phyloP scores from a whole-genome alignment of 2,888 invertebrate genomes.

The Caenorhabditis sp. region DNA sequence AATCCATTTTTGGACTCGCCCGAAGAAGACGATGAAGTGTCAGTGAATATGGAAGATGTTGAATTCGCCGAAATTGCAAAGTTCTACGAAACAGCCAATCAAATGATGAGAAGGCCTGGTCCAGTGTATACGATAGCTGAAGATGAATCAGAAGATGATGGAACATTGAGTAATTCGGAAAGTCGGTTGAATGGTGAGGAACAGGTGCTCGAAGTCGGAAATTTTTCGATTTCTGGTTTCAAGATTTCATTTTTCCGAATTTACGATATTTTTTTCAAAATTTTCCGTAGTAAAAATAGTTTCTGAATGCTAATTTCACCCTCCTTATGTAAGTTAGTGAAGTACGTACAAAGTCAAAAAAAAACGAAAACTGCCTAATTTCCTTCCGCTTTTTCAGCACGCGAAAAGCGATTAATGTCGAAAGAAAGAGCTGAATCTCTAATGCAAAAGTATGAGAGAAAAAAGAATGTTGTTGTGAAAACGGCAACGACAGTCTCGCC shows the following conservation, averaged over 20 bases:
- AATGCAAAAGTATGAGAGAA: slow-evolving; percentile 29
- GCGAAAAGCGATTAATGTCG: slow-evolving; percentile 41
- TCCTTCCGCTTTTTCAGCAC: slow-evolving; percentile 26
- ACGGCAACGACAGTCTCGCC: slow-evolving; percentile 1
- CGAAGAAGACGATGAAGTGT: slow-evolving; percentile 62
- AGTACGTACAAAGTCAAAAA: no score
- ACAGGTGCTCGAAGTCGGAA: not conserved
- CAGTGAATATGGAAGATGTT: slow-evolving; percentile 59
- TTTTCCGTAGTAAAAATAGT: no score
- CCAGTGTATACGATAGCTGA: slow-evolving; percentile 71
- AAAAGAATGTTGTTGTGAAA: slow-evolving; percentile 18
- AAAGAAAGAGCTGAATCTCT: slow-evolving; percentile 32
- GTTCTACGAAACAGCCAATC: slow-evolving; percentile 37
- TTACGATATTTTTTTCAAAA: no score
- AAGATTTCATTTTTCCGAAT: no score
- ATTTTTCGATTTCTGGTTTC: not conserved
- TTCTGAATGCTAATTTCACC: no score
- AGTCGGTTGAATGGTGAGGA: slow-evolving; percentile 49
- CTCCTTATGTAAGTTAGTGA: no score
- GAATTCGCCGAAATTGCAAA: slow-evolving; percentile 39
- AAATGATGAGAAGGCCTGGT: slow-evolving; percentile 61
- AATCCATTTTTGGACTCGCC: slow-evolving; percentile 65
- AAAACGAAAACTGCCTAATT: no score
- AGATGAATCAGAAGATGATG: slow-evolving; percentile 66
- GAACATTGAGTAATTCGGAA: slow-evolving; percentile 51